Conservation (phyloP, 2,113 vertebrate genomes). For the Calyptomena viridis region DNA sequence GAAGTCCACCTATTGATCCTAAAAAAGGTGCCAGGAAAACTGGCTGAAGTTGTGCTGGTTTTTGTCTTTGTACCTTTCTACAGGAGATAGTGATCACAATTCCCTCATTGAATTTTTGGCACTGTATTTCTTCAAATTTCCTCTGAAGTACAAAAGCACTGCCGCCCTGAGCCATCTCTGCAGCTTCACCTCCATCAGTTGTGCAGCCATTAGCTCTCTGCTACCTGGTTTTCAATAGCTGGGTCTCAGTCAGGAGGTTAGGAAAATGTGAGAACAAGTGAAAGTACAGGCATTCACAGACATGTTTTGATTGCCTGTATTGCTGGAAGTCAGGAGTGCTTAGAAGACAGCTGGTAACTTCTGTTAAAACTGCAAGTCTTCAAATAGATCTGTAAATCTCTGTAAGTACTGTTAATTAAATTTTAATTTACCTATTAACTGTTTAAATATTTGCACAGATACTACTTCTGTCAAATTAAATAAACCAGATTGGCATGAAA, state of each 20-base stretch:
- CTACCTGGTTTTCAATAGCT: background rate
- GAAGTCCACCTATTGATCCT: background rate
- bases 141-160: background rate
- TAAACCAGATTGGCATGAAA: background rate
- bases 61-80: background rate
- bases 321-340: background rate
- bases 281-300: background rate
- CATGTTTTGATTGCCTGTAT: background rate
- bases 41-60: background rate
- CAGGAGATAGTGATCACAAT: rapidly evolving
- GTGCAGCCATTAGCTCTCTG: background rate
- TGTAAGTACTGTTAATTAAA: background rate
- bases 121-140: background rate
- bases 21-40: background rate
- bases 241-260: background rate
- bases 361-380: background rate
- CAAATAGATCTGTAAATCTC: background rate
- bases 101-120: background rate
- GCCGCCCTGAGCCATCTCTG: background rate
- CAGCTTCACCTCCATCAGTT: background rate
- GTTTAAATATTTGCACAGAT: background rate
- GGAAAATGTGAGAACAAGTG: background rate
- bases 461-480: background rate
- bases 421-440: background rate
- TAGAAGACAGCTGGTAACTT: background rate